Base-by-base conservation (phyloP, 2,888 invertebrate genomes). In the Ctenicera cuprea region DNA sequence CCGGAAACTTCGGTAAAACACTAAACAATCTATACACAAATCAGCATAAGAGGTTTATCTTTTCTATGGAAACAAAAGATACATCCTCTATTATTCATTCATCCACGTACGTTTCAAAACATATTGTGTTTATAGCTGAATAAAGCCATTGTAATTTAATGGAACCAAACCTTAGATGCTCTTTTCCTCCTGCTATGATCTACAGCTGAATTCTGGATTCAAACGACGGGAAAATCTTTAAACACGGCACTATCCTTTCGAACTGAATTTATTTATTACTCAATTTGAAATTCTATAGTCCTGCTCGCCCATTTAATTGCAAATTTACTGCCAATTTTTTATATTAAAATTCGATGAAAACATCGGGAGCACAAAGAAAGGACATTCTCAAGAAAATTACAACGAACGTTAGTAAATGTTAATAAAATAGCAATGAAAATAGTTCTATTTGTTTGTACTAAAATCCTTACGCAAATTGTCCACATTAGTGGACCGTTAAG, bases 1-100 rank as follows among this genome's bases (percentile, higher is more conserved):
- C 69, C 69, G 69, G 62, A 69, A 69, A 52, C 22, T 69, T 37
- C 61, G n/a, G n/a, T 48, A 69, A 62, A 62, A 45, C 18, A 62
- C 14, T 30, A 14, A 45, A 62, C 62, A 62, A 62, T 61, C 50
- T 50, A 69, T 61, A 61, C 61, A 68, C 61, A 68, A 68, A 68
- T 61, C 59, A 48, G 48, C 50, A 48, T 45, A 67, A 54, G 69
- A 50, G 69, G 50, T 62, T 69, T 62, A 59, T 62, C 62, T 62
- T 45, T 62, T 45, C 20, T 14, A n/a, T 3, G 20, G 20, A 38
- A 18, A 57, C 57, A 57, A 37, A 38, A 59, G 18, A 26, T 0
- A n/a, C 38, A 16, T 38, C 11, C 38, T 59, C 20, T 38, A 18
- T 37, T 38, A 38, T 59, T 38, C 20, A 59, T 38, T 59, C 38